Evolutionary conservation across 2,888 invertebrate species (phyloP).

Genomic region (Catocala fraxini): DNA sequence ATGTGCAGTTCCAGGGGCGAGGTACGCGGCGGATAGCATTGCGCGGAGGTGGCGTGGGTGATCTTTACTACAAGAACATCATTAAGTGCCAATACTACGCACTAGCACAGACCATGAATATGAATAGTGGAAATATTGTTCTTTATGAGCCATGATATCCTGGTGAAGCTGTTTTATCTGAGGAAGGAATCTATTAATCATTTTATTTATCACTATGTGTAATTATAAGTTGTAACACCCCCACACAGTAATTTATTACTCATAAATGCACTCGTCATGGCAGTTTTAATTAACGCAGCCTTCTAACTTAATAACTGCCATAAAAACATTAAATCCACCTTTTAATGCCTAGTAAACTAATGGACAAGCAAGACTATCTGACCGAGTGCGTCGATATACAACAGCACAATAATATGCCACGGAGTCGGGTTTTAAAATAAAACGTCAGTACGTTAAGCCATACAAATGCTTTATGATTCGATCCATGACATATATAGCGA

Average conservation of each 20-base stretch:
- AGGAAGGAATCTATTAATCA: conserved; percentile 23
- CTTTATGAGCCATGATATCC: conserved; percentile 16
- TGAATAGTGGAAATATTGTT: conserved; percentile 37
- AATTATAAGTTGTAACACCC: conserved; percentile 26
- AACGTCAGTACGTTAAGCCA: too few species aligned
- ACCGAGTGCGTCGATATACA: too few species aligned
- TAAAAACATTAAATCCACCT: too few species aligned
- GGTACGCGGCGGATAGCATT: conserved; percentile 33
- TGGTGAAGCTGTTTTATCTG: conserved; percentile 7
- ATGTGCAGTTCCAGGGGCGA: conserved; percentile 30
- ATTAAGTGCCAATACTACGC: conserved; percentile 13
- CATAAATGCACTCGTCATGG: not conserved
- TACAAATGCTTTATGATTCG: too few species aligned
- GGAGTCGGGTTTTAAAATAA: too few species aligned
- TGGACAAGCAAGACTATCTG: not conserved
- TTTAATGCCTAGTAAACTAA: not conserved
- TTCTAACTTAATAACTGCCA: not conserved
- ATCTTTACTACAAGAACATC: conserved; percentile 35
- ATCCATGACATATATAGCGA: too few species aligned
- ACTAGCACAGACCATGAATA: conserved; percentile 32
- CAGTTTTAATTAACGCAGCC: conserved; percentile 1
- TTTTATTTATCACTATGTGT: conserved; percentile 15
- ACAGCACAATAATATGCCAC: too few species aligned
- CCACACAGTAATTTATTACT: conserved; percentile 16
- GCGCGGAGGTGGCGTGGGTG: conserved; percentile 50